Conservation (phyloP, 2,888 invertebrate species). For the Apodemia duryi region DNA sequence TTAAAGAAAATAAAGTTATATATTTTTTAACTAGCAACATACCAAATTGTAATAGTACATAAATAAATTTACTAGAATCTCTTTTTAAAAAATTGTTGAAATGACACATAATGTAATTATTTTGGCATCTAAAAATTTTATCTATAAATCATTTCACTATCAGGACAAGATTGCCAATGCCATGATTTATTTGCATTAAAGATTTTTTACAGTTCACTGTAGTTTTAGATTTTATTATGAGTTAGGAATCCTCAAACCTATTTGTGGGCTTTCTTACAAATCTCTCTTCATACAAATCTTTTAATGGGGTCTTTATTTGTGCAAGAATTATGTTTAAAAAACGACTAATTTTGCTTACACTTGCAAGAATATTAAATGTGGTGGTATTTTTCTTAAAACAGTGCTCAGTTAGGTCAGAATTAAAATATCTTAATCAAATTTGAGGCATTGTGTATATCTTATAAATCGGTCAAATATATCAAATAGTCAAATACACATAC, state of each 20-base stretch:
- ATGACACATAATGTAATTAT: neutral
- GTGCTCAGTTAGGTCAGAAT: too few species aligned
- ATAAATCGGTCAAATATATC: too few species aligned
- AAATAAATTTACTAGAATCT: constrained; percentile 17
- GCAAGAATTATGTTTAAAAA: too few species aligned
- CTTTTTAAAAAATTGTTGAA: neutral
- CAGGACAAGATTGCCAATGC: neutral
- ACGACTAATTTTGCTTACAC: too few species aligned
- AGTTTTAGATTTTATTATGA: neutral
- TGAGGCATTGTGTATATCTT: too few species aligned
- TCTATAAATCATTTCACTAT: neutral
- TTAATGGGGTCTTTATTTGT: too few species aligned
- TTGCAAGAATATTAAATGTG: too few species aligned
- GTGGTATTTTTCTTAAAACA: too few species aligned
- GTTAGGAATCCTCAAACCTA: neutral
- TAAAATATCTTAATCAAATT: too few species aligned
- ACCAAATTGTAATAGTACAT: constrained; percentile 17
- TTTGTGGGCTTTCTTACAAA: neutral
- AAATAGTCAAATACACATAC: too few species aligned
- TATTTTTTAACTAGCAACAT: constrained; percentile 13
- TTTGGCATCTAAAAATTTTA: neutral
- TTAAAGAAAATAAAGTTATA: neutral
- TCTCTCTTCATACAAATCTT: neutral
- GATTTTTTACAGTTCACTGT: neutral
- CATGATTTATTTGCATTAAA: neutral